Percentiles rank a stretch among this genome's conserved stretches.
Evolutionary conservation across 1,140 invertebrate genomes (phyloP).

Genomic region (Bombus confusus): DNA sequence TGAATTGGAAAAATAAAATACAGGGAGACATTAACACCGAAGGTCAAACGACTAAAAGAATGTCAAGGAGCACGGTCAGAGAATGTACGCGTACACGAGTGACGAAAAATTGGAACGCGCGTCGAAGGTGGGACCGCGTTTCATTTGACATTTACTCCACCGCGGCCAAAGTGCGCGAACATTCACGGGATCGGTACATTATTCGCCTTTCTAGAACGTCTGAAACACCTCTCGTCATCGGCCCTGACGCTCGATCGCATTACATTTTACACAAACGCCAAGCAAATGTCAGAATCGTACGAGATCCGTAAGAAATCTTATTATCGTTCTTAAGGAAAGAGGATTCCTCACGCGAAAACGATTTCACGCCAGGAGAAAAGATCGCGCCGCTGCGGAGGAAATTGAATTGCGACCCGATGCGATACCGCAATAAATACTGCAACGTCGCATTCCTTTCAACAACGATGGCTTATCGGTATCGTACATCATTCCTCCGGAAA

Average conservation of each 20-base stretch:
- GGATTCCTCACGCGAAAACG: slow-evolving; percentile 16
- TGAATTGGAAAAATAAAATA: background rate
- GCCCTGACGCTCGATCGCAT: slow-evolving; percentile 21
- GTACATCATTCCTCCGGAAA: background rate
- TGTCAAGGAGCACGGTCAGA: background rate
- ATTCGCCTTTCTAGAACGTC: slow-evolving; percentile 50
- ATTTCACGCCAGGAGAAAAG: background rate
- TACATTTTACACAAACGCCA: slow-evolving; percentile 23
- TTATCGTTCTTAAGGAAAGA: slow-evolving; percentile 8
- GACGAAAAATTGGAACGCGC: slow-evolving; percentile 11
- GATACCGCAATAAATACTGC: no score
- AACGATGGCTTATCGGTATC: no score
- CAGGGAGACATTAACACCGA: background rate
- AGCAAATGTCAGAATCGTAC: slow-evolving; percentile 54
- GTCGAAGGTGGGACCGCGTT: slow-evolving; percentile 6
- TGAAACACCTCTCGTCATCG: slow-evolving; percentile 30
- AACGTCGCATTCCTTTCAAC: background rate
- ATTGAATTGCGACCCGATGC: no score
- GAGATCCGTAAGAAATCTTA: slow-evolving; percentile 16
- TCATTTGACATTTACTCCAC: slow-evolving; percentile 58
- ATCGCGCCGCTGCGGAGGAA: background rate
- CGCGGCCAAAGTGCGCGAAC: background rate
- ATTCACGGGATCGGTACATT: slow-evolving; percentile 9
- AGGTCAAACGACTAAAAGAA: background rate
- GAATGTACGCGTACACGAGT: background rate